These are phyloP conservation scores for Ichneumon xanthorius DNA, from an alignment of 2,888 invertebrate genomes.

Conservation along the genomic window DNA sequence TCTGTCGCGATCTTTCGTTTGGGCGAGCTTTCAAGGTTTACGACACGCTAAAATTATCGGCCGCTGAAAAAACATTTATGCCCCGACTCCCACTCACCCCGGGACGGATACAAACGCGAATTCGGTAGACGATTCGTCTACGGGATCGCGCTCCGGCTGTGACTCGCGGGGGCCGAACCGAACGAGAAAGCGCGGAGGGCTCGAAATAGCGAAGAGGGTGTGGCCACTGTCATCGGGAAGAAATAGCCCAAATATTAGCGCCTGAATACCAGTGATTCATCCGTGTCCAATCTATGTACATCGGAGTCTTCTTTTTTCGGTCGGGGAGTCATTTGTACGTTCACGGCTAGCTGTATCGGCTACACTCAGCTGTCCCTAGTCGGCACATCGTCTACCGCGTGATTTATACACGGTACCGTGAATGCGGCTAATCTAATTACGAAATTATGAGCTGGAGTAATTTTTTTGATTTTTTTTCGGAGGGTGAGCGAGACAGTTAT, in stretches of 20 bases:
- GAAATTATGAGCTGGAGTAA: constrained; percentile 31
- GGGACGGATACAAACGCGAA: constrained; percentile 28
- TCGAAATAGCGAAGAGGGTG: constrained; percentile 62
- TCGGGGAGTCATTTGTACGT: neutral
- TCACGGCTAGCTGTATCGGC: neutral
- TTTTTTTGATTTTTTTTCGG: neutral
- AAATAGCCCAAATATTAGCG: constrained; percentile 39
- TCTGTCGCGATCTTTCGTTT: constrained; percentile 32
- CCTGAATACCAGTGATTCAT: constrained; percentile 19
- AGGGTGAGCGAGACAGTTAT: neutral
- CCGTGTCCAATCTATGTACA: constrained; percentile 15
- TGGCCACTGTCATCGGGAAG: constrained; percentile 54
- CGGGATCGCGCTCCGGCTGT: neutral
- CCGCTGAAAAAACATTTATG: constrained; percentile 6
- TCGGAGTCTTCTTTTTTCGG: neutral
- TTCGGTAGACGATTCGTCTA: constrained; percentile 26
- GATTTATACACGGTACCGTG: constrained; percentile 2
- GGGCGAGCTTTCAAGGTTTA: constrained; percentile 21
- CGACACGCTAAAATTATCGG: constrained; percentile 7
- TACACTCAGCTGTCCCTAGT: neutral
- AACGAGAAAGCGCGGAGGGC: constrained; percentile 32
- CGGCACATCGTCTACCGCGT: neutral
- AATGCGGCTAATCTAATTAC: constrained; percentile 63
- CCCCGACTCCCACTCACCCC: neutral
- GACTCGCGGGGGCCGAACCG: neutral